phyloP scores from a whole-genome alignment of 2,113 vertebrate species.

The Petaurus breviceps region DNA sequence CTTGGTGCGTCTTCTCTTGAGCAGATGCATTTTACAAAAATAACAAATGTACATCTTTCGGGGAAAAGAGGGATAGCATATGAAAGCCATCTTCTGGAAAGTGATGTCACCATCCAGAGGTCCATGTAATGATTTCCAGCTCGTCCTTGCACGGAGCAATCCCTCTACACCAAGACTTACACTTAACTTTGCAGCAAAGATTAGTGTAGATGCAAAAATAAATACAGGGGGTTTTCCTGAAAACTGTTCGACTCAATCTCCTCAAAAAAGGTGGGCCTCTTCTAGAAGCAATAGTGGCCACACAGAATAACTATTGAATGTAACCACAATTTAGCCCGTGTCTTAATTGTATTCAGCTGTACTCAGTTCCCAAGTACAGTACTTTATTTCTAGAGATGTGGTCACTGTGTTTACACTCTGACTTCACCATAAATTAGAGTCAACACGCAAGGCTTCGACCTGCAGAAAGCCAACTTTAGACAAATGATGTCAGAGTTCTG shows the following conservation, averaged over 20 bases:
- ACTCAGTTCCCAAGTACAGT: background rate
- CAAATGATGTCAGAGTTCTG: background rate
- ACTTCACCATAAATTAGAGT: background rate
- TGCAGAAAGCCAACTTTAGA: background rate
- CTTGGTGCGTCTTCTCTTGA: conserved; percentile 45
- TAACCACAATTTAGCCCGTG: background rate
- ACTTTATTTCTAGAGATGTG: conserved; percentile 34
- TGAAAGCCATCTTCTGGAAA: conserved; percentile 55
- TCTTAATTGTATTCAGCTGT: background rate
- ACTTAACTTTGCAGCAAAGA: conserved; percentile 53
- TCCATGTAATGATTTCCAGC: conserved; percentile 40
- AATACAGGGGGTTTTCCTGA: conserved; percentile 5
- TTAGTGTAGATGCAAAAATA: background rate
- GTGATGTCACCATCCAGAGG: conserved; percentile 7
- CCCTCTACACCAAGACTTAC: conserved; percentile 49
- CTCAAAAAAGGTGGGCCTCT: background rate
- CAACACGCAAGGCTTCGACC: background rate
- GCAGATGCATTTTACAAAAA: conserved; percentile 23
- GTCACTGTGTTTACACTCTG: conserved; percentile 7
- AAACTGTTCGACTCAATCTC: conserved; percentile 16
- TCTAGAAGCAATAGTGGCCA: background rate
- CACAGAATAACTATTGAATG: background rate
- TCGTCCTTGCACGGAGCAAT: conserved; percentile 48
- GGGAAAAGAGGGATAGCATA: conserved; percentile 51
- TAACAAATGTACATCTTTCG: conserved; percentile 49